Evolutionary conservation across 1,140 invertebrate species (phyloP).

Genomic region (Asobara japonica): DNA sequence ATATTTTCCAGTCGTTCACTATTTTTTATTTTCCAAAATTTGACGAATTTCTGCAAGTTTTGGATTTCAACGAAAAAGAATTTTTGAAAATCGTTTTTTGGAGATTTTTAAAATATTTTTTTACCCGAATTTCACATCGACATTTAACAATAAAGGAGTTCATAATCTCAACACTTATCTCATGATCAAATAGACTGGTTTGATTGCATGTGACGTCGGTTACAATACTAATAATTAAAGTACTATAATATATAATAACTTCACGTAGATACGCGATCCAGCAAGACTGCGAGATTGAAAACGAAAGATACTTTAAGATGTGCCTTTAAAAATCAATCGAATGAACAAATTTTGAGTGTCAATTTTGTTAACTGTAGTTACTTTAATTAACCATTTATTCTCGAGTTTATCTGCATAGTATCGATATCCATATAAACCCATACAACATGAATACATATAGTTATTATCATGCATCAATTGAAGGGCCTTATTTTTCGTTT

Average conservation of each 20-base stretch:
- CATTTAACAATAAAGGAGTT: too few relatives aligned
- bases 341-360: neutral
- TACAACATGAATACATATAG: neutral
- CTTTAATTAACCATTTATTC: conserved; percentile 3
- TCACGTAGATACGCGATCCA: conserved; percentile 1
- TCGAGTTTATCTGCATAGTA: conserved; percentile 12
- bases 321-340: conserved; percentile 8
- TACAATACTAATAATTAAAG: neutral
- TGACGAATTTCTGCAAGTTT: too few relatives aligned
- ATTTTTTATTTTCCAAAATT: too few relatives aligned
- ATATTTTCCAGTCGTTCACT: too few relatives aligned
- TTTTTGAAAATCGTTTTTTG: too few relatives aligned
- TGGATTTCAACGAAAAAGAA: too few relatives aligned
- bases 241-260: neutral
- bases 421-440: conserved; percentile 8
- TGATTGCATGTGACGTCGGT: neutral
- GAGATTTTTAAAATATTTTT: too few relatives aligned
- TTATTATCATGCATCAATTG: conserved; percentile 8
- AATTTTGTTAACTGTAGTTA: conserved; percentile 6
- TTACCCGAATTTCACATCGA: too few relatives aligned
- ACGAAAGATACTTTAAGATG: conserved; percentile 5
- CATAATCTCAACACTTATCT: neutral
- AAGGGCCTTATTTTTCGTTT: too few relatives aligned
- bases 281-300: conserved; percentile 8
- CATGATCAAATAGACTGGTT: neutral